These are phyloP conservation scores for Burhinus bistriatus DNA, from an alignment of 2,113 vertebrate species.

Conservation along the genomic window DNA sequence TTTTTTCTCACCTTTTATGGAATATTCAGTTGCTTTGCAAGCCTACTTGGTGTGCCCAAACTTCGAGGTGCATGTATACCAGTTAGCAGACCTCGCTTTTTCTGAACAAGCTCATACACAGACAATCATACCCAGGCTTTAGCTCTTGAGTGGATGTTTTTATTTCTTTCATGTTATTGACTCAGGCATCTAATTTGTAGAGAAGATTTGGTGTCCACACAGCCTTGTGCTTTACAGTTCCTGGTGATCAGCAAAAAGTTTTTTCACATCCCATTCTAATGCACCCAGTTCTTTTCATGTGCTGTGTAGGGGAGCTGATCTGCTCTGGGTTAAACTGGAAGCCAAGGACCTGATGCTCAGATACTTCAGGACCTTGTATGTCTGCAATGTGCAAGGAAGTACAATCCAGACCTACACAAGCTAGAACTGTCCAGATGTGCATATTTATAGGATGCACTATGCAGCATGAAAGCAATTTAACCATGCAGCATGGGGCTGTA, in stretches of 20 bases:
- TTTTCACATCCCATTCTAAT: neutral
- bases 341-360: neutral
- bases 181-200: neutral
- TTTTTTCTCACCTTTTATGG: neutral
- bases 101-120: too few relatives aligned
- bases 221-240: neutral
- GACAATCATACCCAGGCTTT: neutral
- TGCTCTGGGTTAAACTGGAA: neutral
- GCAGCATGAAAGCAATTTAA: neutral
- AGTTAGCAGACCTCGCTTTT: neutral
- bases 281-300: neutral
- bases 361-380: neutral
- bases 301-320: neutral
- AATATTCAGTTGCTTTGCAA: neutral
- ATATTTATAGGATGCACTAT: neutral
- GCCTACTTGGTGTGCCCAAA: neutral
- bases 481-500: neutral
- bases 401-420: neutral
- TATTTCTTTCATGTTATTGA: neutral
- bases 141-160: neutral
- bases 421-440: neutral
- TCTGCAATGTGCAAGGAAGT: neutral
- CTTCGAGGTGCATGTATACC: neutral
- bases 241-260: neutral
- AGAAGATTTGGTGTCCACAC: neutral